phyloP scores from a whole-genome alignment of 2,888 invertebrate genomes.

The Pyrocoelia pectoralis region DNA sequence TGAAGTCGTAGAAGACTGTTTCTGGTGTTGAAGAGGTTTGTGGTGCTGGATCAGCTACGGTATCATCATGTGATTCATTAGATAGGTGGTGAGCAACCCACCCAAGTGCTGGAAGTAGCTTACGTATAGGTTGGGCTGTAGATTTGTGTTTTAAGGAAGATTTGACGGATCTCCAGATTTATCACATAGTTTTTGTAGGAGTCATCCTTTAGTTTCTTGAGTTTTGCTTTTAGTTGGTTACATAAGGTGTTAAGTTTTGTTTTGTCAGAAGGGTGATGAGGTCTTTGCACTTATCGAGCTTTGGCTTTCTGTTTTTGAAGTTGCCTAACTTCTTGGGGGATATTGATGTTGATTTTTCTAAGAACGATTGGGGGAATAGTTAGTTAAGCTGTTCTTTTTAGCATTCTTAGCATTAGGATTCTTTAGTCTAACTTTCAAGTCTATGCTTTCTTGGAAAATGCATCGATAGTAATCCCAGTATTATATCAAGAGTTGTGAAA shows the following conservation, averaged over 20 bases:
- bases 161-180: too few relatives aligned
- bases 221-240: constrained; percentile 15
- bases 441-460: background rate
- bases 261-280: constrained; percentile 12
- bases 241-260: constrained; percentile 8
- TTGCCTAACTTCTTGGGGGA: too few relatives aligned
- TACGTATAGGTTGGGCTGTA: constrained; percentile 12
- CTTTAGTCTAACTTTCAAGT: constrained; percentile 3
- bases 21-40: too few relatives aligned
- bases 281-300: too few relatives aligned
- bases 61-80: too few relatives aligned
- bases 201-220: too few relatives aligned
- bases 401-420: background rate
- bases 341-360: too few relatives aligned
- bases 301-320: too few relatives aligned
- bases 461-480: background rate
- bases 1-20: too few relatives aligned
- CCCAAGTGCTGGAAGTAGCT: constrained; percentile 10
- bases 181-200: constrained; percentile 2
- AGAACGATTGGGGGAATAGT: too few relatives aligned
- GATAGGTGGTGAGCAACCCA: background rate
- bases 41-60: too few relatives aligned
- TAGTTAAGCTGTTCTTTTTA: too few relatives aligned
- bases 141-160: constrained; percentile 11
- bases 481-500: background rate